A percentile compares a stretch with the other conserved stretches of the same genome.
Conservation (phyloP, 2,888 invertebrate genomes). For the Abrostola tripartita region DNA sequence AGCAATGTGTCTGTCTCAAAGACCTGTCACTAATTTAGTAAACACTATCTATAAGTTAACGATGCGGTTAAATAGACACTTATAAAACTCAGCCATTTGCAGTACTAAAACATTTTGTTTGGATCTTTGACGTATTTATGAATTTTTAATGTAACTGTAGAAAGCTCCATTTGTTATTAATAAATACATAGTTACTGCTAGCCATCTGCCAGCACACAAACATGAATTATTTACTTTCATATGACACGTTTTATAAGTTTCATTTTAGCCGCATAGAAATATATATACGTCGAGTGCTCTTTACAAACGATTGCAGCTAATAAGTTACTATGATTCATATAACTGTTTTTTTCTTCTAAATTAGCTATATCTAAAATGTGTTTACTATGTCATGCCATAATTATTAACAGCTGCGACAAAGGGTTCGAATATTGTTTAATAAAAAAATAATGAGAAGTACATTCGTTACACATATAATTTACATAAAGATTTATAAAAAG, state of each 20-base stretch:
- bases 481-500: conserved; percentile 48
- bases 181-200: background rate
- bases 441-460: conserved; percentile 20
- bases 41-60: conserved; percentile 14
- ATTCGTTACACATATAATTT: conserved; percentile 44
- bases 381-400: conserved; percentile 1
- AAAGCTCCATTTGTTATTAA: background rate
- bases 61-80: conserved; percentile 23
- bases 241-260: background rate
- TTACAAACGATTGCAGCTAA: conserved; percentile 27
- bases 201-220: too few species aligned
- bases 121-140: background rate
- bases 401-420: conserved; percentile 22
- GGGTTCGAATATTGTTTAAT: conserved; percentile 11
- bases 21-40: conserved; percentile 21
- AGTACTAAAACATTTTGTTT: background rate
- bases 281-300: conserved; percentile 33
- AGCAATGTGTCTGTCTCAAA: conserved; percentile 17
- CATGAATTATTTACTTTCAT: conserved; percentile 4
- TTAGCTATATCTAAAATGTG: conserved; percentile 16
- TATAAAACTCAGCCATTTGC: background rate
- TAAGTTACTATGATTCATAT: conserved; percentile 8
- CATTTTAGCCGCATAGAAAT: conserved; percentile 11
- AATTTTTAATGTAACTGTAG: background rate
- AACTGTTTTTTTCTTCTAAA: conserved; percentile 1